These are phyloP conservation scores for Oncopodura yosiiana DNA, from an alignment of 1,140 invertebrate species.

Conservation along the genomic window DNA sequence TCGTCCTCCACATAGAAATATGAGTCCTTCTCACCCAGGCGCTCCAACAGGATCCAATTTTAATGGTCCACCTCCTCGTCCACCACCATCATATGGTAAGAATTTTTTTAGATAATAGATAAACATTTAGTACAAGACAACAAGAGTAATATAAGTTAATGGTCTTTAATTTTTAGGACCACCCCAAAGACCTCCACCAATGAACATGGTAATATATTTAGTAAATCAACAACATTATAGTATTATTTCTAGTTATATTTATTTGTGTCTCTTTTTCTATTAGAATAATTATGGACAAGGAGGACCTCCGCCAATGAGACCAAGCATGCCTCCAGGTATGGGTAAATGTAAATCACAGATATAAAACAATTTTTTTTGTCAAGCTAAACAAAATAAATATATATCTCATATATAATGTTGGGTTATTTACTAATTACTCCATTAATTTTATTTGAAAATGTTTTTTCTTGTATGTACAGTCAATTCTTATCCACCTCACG, in stretches of 20 bases:
- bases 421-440: not conserved
- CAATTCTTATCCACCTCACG: constrained; percentile 41
- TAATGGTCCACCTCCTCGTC: constrained; percentile 12
- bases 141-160: no score
- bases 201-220: no score
- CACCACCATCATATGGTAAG: constrained; percentile 1
- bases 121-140: not conserved
- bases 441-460: constrained; percentile 20
- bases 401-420: not conserved
- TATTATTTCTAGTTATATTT: not conserved
- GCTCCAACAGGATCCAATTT: constrained; percentile 3
- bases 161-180: no score
- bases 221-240: no score
- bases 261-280: no score
- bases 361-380: not conserved
- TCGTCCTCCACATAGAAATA: constrained; percentile 39
- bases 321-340: constrained; percentile 35
- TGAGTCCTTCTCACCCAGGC: constrained; percentile 42
- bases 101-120: not conserved
- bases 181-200: no score
- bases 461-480: constrained; percentile 33
- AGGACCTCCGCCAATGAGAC: constrained; percentile 15
- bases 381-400: not conserved
- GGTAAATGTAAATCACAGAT: constrained; percentile 39
- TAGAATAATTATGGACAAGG: constrained; percentile 15